Conservation (phyloP, 2,113 vertebrate species). For the Ciconia boyciana region DNA sequence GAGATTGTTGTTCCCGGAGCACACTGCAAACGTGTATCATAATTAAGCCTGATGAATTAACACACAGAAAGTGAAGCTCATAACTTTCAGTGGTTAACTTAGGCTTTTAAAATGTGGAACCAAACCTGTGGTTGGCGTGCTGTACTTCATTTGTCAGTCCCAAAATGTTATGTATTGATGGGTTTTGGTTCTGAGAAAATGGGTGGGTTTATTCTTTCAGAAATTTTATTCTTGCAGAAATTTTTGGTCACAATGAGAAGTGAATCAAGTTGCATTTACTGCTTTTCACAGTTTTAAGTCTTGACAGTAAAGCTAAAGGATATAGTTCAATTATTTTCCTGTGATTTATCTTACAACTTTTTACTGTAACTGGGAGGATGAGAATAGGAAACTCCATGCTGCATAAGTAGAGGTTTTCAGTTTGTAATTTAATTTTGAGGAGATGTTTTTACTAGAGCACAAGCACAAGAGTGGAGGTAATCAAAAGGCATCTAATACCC, state of each 20-base stretch:
- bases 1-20: not conserved
- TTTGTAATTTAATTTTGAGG: not conserved
- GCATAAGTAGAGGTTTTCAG: not conserved
- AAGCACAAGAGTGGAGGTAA: not conserved
- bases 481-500: not conserved
- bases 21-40: not conserved
- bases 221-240: not conserved
- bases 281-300: not conserved
- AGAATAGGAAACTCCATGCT: not conserved
- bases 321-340: not conserved
- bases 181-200: not conserved
- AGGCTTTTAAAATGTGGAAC: not conserved
- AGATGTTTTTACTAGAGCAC: not conserved
- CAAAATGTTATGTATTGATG: not conserved
- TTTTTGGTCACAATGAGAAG: not conserved
- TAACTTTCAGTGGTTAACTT: not conserved
- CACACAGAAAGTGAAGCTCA: not conserved
- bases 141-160: not conserved
- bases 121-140: not conserved
- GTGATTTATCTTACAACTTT: not conserved
- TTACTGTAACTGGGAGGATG: not conserved
- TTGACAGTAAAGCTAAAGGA: not conserved
- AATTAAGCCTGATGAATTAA: conserved; percentile 14
- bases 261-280: not conserved
- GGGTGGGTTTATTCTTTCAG: not conserved